Evolutionary conservation across 2,113 vertebrate species (phyloP), one percentile per base, ranked within the genome.

Genomic region (Hystrix brachyura): DNA sequence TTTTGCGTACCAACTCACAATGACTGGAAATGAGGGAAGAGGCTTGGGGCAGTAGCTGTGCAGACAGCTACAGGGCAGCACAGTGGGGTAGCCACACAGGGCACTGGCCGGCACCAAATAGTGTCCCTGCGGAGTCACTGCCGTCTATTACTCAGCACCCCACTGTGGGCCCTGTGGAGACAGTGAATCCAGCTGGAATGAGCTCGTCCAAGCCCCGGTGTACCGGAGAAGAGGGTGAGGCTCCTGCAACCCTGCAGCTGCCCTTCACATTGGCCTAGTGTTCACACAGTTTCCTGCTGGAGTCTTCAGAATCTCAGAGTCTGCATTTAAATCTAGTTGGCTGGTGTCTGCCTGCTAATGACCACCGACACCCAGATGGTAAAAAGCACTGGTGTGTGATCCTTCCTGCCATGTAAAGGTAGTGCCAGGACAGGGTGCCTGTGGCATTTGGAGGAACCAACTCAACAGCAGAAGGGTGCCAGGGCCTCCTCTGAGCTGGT

Each of bases 391-490:
- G 29, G 43, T 1, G 5, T 71, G 17, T 2, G 71, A 89, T 32
- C 71, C 29, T 95, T 89, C 65, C 27, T 69, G 83, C 34, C n/a
- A 29, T 15, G 55, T 27, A 83, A 71, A 74, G n/a, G 38, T 9
- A 29, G 84, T 0, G 15, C 82, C 21, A 34, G 72, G 78, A 3
- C 15, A 65, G 17, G 10, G 13, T 43, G 85, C 65, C 72, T 29
- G 29, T 65, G 76, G 46, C 46, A 32, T 88, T 83, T 71, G 55
- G 80, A 97, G 92, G 62, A 90, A 25, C 27, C 69, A 92, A 94
- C 38, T 71, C 62, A 34, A 78, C 74, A 95, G 87, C 67, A 46
- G 90, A 91, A 14, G 10, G 79, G 85, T 8, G n/a, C 86, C 81
- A 10, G 55, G 87, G 46, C 7, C 34, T 51, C 64, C 60, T 67